Conservation (phyloP, 2,797 vertebrate species). For the Aphelocoma californica region DNA sequence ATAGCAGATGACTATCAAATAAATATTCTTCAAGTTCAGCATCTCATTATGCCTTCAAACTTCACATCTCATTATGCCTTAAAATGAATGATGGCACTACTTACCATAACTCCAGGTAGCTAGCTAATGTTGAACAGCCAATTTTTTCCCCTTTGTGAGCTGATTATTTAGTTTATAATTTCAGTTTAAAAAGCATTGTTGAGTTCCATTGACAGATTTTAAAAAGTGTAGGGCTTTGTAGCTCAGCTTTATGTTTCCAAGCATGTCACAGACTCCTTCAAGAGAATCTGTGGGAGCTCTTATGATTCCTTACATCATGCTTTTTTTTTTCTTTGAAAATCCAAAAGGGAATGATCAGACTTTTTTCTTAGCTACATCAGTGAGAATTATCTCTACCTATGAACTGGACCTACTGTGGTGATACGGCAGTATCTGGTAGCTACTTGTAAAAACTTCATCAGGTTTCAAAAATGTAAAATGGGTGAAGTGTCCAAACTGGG, state of each 20-base stretch:
- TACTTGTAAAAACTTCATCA: neutral
- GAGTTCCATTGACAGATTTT: neutral
- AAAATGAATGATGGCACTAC: neutral
- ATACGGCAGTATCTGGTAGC: neutral
- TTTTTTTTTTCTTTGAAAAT: neutral
- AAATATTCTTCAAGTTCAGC: constrained; percentile 12
- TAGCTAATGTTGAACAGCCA: neutral
- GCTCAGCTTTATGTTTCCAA: neutral
- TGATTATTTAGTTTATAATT: neutral
- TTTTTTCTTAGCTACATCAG: neutral
- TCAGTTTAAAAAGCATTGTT: neutral
- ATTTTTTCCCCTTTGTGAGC: neutral
- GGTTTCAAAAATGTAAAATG: neutral
- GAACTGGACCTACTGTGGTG: neutral
- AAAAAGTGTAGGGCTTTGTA: neutral
- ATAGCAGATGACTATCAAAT: constrained; percentile 4
- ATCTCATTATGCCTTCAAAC: neutral
- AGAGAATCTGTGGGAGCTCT: neutral
- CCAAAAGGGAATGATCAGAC: neutral
- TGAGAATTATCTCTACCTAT: neutral
- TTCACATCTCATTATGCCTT: neutral
- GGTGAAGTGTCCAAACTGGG: neutral
- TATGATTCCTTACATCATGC: neutral
- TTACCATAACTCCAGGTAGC: neutral
- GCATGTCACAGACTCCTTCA: neutral